A percentile compares a stretch with the other conserved stretches of the same genome.
Evolutionary conservation across 35 echinoderm and acorn worm species (phyloP).

Genomic region (Diadema setosum): DNA sequence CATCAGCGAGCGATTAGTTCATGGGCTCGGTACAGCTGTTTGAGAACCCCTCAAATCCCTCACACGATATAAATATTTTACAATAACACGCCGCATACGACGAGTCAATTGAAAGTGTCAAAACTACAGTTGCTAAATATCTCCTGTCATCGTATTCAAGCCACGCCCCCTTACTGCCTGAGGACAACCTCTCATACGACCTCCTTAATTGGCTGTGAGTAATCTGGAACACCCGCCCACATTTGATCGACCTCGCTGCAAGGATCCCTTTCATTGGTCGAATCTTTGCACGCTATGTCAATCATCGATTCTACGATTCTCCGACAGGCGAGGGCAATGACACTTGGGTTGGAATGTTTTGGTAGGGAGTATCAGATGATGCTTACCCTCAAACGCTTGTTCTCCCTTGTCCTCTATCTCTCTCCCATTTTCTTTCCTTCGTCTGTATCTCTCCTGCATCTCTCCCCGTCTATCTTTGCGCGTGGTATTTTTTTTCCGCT

Average conservation of each 20-base stretch:
- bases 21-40: too few relatives aligned
- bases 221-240: not conserved
- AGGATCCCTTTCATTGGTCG: not conserved
- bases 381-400: not conserved
- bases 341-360: not conserved
- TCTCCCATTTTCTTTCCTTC: not conserved
- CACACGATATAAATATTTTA: too few relatives aligned
- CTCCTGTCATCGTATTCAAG: not conserved
- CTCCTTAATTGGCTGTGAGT: not conserved
- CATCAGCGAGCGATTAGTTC: too few relatives aligned
- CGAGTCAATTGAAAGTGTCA: not conserved
- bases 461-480: not conserved
- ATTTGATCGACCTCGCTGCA: not conserved
- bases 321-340: not conserved
- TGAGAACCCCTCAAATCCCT: too few relatives aligned
- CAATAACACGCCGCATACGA: not conserved
- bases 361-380: not conserved
- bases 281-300: not conserved
- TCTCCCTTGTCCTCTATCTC: not conserved
- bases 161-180: not conserved
- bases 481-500: too few relatives aligned
- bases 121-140: not conserved
- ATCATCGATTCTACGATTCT: not conserved
- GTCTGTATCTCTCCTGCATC: not conserved
- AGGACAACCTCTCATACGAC: not conserved